A percentile compares a stretch with the other conserved stretches of the same genome.
These are phyloP conservation scores for Rhamnusium bicolor DNA, from an alignment of 2,888 invertebrate genomes.

Conservation along the genomic window DNA sequence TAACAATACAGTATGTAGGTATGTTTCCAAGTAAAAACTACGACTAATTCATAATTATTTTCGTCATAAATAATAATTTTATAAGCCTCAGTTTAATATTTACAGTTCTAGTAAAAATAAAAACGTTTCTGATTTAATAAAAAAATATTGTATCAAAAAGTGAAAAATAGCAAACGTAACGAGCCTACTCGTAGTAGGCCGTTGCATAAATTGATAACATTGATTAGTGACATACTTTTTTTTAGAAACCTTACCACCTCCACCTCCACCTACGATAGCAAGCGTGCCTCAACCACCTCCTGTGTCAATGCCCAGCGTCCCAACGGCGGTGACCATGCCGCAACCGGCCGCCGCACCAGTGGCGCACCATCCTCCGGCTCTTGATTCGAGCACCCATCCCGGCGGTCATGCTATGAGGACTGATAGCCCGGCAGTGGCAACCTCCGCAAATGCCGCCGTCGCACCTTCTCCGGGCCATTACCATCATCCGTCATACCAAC, in stretches of 20 bases:
- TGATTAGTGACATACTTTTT: constrained; percentile 11
- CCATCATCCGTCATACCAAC: constrained; percentile 68
- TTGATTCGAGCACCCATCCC: constrained; percentile 59
- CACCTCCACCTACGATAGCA: constrained; percentile 50
- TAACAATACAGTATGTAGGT: too few species aligned
- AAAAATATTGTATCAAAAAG: too few species aligned
- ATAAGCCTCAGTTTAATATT: too few species aligned
- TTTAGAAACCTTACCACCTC: constrained; percentile 47
- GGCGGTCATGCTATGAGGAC: constrained; percentile 68
- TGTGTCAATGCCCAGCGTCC: constrained; percentile 60
- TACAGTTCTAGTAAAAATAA: too few species aligned
- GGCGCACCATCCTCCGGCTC: constrained; percentile 65
- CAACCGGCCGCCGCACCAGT: constrained; percentile 74
- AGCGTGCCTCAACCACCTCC: constrained; percentile 56
- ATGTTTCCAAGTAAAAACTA: too few species aligned
- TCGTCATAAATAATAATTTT: too few species aligned
- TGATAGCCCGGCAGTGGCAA: constrained; percentile 75
- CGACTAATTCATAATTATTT: too few species aligned
- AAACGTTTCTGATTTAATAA: too few species aligned
- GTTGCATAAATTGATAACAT: too few species aligned
- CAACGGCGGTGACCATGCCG: constrained; percentile 71
- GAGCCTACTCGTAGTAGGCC: too few species aligned
- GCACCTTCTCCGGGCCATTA: constrained; percentile 73
- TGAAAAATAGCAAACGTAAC: too few species aligned
- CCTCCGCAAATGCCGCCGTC: constrained; percentile 70